A percentile compares a stretch with the other conserved stretches of the same genome.
Conservation (phyloP, 2,797 vertebrate genomes). For the Acanthurus lineatus region DNA sequence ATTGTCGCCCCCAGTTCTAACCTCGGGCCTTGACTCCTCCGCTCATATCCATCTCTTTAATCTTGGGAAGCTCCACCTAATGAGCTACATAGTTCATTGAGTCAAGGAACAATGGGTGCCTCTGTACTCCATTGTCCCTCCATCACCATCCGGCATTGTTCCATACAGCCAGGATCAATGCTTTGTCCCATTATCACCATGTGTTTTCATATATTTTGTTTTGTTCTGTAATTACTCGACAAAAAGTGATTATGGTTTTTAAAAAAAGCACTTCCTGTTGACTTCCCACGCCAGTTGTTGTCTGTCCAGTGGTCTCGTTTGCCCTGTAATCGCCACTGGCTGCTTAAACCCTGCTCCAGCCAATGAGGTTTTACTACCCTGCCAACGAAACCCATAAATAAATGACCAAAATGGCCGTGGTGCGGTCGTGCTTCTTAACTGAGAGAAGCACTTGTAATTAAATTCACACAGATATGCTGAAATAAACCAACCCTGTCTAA, state of each 20-base stretch:
- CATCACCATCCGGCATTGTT: constrained; percentile 59
- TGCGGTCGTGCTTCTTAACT: constrained; percentile 76
- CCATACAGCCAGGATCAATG: constrained; percentile 57
- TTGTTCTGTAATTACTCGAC: constrained; percentile 78
- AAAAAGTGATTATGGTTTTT: constrained; percentile 79
- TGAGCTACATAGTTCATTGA: constrained; percentile 92
- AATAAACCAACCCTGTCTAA: constrained; percentile 74
- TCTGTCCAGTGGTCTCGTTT: constrained; percentile 76
- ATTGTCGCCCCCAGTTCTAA: constrained; percentile 85
- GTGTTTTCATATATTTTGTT: constrained; percentile 52
- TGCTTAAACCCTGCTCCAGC: constrained; percentile 71
- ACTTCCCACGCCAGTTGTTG: constrained; percentile 66
- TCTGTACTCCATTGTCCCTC: constrained; percentile 70
- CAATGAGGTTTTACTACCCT: constrained; percentile 71
- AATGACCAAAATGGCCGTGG: constrained; percentile 75
- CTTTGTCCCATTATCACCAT: constrained; percentile 64
- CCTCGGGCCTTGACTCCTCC: constrained; percentile 77
- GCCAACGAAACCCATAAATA: constrained; percentile 80
- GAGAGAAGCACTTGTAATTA: constrained; percentile 82
- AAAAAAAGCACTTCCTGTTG: constrained; percentile 77
- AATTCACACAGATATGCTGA: constrained; percentile 82
- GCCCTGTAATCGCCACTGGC: constrained; percentile 79
- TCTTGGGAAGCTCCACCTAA: constrained; percentile 86
- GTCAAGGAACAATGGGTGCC: constrained; percentile 91
- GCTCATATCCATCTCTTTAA: constrained; percentile 83